phyloP scores from a whole-genome alignment of 2,797 vertebrate genomes.

The Odontamblyopus rebecca region DNA sequence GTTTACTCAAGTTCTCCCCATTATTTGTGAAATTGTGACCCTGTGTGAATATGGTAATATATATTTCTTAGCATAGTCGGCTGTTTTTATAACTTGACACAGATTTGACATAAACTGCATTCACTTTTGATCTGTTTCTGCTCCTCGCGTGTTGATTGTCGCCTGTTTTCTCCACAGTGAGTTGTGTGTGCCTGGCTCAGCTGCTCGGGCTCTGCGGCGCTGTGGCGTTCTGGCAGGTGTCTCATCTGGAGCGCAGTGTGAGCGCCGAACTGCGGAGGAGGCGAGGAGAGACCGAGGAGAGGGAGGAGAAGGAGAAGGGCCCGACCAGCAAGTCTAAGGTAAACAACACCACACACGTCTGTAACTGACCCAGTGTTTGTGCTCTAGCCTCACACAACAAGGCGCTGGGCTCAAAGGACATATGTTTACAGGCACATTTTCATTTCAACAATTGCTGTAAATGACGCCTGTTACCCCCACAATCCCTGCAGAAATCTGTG shows the following conservation, averaged over 20 bases:
- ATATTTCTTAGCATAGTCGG: too few species aligned
- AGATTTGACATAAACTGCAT: background rate
- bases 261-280: conserved; percentile 88
- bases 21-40: too few species aligned
- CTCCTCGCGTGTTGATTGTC: background rate
- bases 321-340: conserved; percentile 77
- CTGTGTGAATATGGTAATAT: too few species aligned
- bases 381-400: background rate
- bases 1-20: too few species aligned
- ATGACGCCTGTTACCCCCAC: too few species aligned
- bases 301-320: conserved; percentile 75
- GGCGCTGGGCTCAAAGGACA: too few species aligned
- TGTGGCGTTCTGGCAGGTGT: conserved; percentile 91
- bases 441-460: too few species aligned
- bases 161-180: conserved; percentile 64
- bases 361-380: background rate
- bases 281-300: conserved; percentile 84
- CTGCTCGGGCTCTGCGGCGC: conserved; percentile 88
- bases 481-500: too few species aligned
- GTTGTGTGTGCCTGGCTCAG: conserved; percentile 79
- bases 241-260: conserved; percentile 88
- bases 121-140: background rate
- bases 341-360: background rate
- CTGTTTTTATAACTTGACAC: background rate
- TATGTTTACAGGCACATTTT: too few species aligned